Percentiles rank a stretch among this genome's conserved stretches.
Evolutionary conservation across 1,140 invertebrate genomes (phyloP).

Genomic region (Choristoneura fumiferana): DNA sequence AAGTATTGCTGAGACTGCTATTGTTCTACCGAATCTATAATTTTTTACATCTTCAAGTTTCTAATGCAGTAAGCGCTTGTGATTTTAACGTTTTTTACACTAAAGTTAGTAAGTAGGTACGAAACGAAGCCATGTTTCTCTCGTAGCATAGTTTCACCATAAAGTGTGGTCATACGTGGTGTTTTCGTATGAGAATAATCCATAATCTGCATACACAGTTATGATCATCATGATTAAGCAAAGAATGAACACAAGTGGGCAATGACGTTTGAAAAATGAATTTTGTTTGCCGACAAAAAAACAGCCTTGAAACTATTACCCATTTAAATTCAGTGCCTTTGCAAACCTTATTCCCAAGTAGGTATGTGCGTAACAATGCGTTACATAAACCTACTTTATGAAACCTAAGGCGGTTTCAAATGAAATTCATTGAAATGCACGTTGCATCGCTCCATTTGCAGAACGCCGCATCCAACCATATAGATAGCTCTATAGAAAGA

Average conservation of each 20-base stretch:
- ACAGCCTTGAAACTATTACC: constrained; percentile 18
- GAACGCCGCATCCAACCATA: constrained; percentile 5
- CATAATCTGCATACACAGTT: no score
- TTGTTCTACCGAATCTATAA: constrained; percentile 8
- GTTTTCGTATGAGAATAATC: no score
- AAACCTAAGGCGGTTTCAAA: constrained; percentile 8
- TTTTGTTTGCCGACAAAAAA: background rate
- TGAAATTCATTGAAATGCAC: constrained; percentile 8
- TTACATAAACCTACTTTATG: constrained; percentile 19
- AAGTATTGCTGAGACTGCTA: background rate
- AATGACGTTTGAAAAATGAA: no score
- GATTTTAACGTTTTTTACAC: background rate
- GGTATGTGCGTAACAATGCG: constrained; percentile 6
- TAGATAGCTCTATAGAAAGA: constrained; percentile 3
- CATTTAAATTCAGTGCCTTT: constrained; percentile 13
- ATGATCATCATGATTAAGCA: background rate
- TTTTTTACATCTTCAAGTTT: background rate
- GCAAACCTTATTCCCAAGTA: constrained; percentile 11
- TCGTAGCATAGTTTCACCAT: no score
- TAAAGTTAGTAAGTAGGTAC: background rate
- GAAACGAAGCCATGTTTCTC: no score
- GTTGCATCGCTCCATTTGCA: constrained; percentile 8
- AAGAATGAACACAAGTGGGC: no score
- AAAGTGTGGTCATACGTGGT: no score
- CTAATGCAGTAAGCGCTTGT: background rate